Percentiles rank a stretch among this genome's conserved stretches.
Conservation (phyloP, 2,888 invertebrate species). For the Drosophila merina region DNA sequence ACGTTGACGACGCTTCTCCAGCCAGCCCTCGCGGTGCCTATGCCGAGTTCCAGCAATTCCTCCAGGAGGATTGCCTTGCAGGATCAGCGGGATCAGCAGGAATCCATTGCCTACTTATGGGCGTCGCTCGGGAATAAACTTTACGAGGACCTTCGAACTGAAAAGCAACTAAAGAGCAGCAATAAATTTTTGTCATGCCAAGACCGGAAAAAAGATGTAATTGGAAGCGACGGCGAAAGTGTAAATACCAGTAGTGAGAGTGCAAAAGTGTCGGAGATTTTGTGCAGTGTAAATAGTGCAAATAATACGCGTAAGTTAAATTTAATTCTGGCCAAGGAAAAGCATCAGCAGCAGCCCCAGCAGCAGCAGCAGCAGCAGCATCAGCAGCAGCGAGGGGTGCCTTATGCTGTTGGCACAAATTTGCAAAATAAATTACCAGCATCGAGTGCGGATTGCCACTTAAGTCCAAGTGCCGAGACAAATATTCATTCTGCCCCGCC, state of each 20-base stretch:
- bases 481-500: conserved; percentile 40
- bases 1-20: conserved; percentile 63
- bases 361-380: neutral
- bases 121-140: conserved; percentile 22
- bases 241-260: conserved; percentile 15
- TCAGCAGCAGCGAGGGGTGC: conserved; percentile 18
- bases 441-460: conserved; percentile 62
- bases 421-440: conserved; percentile 74
- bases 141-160: conserved; percentile 9
- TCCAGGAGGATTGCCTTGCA: conserved; percentile 24
- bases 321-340: conserved; percentile 65
- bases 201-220: conserved; percentile 57
- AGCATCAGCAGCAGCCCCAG: conserved; percentile 7
- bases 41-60: conserved; percentile 47
- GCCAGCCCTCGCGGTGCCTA: conserved; percentile 84
- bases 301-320: conserved; percentile 67
- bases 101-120: conserved; percentile 55
- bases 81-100: conserved; percentile 26
- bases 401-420: conserved; percentile 60
- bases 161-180: conserved; percentile 18
- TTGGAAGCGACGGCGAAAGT: conserved; percentile 56
- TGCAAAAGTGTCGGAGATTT: conserved; percentile 48
- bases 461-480: conserved; percentile 61
- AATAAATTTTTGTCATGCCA: conserved; percentile 61
- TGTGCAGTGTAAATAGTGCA: conserved; percentile 73